Evolutionary conservation across 2,113 vertebrate species (phyloP).

Genomic region (Hemiscyllium ocellatum): DNA sequence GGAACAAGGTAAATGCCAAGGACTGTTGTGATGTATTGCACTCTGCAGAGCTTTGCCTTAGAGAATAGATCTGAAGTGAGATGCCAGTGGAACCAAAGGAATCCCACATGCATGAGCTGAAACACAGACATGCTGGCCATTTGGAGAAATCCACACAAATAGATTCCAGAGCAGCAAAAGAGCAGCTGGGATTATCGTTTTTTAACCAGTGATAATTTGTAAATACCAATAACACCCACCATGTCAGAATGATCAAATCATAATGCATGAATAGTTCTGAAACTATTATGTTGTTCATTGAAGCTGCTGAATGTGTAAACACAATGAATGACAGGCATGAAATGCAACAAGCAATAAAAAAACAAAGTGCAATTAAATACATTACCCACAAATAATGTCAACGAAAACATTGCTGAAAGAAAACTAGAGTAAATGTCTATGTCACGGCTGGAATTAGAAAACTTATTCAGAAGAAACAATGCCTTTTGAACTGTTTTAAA

Average conservation of each 20-base stretch:
- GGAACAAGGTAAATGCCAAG: background rate
- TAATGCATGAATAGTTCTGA: too few relatives aligned
- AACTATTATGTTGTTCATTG: too few relatives aligned
- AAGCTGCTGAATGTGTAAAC: background rate
- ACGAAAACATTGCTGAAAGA: background rate
- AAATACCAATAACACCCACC: too few relatives aligned
- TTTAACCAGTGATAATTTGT: too few relatives aligned
- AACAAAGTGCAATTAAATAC: background rate
- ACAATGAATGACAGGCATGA: background rate
- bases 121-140: background rate
- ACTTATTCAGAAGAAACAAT: slow-evolving; percentile 10
- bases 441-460: too few relatives aligned
- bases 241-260: too few relatives aligned
- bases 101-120: background rate
- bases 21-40: background rate
- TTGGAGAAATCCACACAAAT: background rate
- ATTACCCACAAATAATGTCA: background rate
- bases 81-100: background rate
- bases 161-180: background rate
- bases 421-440: background rate
- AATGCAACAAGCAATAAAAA: background rate
- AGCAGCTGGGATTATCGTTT: background rate
- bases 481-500: background rate
- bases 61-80: background rate
- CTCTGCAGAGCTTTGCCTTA: background rate